phyloP scores from a whole-genome alignment of 2,797 vertebrate species.

The Capromys pilorides region DNA sequence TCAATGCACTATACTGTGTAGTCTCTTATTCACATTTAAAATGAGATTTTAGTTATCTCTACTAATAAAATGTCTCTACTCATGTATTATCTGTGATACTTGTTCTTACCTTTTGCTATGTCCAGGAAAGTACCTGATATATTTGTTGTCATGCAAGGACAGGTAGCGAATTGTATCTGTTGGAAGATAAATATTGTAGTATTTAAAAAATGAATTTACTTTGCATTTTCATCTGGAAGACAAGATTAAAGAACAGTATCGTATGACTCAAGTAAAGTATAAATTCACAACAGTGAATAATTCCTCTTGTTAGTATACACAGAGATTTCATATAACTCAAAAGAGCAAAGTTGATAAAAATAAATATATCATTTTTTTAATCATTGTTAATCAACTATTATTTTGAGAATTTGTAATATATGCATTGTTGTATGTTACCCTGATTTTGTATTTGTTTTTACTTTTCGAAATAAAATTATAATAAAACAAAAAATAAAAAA shows the following conservation, averaged over 20 bases:
- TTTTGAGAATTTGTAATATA: background rate
- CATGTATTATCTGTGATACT: background rate
- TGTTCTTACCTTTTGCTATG: conserved; percentile 95
- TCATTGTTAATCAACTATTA: no score
- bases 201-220: conserved; percentile 56
- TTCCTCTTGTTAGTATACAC: background rate
- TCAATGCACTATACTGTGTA: background rate
- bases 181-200: conserved; percentile 80
- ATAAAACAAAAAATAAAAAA: background rate
- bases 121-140: conserved; percentile 98
- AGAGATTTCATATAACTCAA: conserved; percentile 15
- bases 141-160: conserved; percentile 99
- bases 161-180: conserved; percentile 98
- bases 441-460: no score
- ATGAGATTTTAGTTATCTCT: conserved; percentile 35
- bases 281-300: conserved; percentile 23
- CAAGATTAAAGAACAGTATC: conserved; percentile 43
- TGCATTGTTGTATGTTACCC: no score
- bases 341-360: conserved; percentile 28
- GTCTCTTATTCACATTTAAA: background rate
- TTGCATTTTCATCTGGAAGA: conserved; percentile 61
- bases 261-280: conserved; percentile 12
- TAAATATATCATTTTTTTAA: no score
- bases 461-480: no score
- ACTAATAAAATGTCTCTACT: conserved; percentile 44